Percentiles rank a stretch among this genome's conserved stretches.
Evolutionary conservation across 2,888 invertebrate genomes (phyloP).

Genomic region (Acanthosepion esculentum): DNA sequence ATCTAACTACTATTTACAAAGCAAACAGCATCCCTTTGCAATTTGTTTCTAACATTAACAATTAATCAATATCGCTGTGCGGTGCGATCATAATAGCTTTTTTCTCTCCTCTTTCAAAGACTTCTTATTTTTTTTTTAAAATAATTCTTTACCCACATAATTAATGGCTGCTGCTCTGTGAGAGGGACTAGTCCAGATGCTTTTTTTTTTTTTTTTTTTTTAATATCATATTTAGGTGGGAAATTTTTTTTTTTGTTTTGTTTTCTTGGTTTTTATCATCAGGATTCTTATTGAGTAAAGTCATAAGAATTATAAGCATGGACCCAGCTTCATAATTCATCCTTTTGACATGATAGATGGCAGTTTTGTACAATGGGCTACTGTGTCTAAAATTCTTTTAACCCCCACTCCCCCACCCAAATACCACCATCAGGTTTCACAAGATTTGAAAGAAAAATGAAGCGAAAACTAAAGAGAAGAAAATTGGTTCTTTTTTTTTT

Average conservation of each 20-base stretch:
- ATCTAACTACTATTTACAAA: not conserved
- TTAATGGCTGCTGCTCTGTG: not conserved
- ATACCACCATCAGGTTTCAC: not conserved
- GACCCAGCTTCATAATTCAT: constrained; percentile 17
- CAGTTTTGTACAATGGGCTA: not conserved
- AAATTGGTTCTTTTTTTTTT: not conserved
- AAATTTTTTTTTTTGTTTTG: not conserved
- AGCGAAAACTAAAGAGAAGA: not conserved
- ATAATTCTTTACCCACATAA: not conserved
- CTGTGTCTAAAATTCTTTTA: not conserved
- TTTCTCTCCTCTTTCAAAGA: constrained; percentile 11
- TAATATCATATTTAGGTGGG: not conserved
- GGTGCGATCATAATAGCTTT: not conserved
- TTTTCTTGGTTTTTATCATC: not conserved
- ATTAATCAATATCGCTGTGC: not conserved
- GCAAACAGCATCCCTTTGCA: constrained; percentile 6
- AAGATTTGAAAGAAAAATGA: not conserved
- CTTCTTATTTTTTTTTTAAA: not conserved
- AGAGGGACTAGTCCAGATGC: not conserved
- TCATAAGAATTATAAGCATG: not conserved
- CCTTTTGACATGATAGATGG: not conserved
- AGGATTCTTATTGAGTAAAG: not conserved
- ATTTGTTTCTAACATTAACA: not conserved
- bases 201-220: not conserved
- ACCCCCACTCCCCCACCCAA: not conserved